Conservation (phyloP, 30 jellyfish, hydroid and myxozoan genomes). For the Aurelia sp. region DNA sequence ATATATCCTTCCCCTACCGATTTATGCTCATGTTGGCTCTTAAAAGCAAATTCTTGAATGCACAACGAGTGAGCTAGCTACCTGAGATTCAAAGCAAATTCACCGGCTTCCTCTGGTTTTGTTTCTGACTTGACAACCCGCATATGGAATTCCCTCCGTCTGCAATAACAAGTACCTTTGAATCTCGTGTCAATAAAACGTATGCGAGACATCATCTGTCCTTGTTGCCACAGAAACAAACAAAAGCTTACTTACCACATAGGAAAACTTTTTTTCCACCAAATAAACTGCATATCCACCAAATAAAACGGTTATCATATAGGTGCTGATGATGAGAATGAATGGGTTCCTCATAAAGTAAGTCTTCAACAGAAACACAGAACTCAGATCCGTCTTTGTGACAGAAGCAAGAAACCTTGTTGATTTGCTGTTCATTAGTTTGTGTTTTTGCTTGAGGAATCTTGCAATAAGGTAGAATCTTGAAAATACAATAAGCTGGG, state of each 20-base stretch:
- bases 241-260: constrained; percentile 64
- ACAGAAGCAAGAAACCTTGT: constrained; percentile 96
- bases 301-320: constrained; percentile 63
- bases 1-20: too few relatives aligned
- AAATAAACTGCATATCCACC: constrained; percentile 95
- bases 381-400: constrained; percentile 89
- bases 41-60: too few relatives aligned
- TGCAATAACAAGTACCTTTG: too few relatives aligned
- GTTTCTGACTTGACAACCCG: too few relatives aligned
- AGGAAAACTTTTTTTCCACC: constrained; percentile 68
- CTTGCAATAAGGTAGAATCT: constrained; percentile 82
- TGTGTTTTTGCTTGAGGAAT: constrained; percentile 87
- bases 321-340: constrained; percentile 63
- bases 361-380: constrained; percentile 85
- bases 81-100: too few relatives aligned
- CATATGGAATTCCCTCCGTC: too few relatives aligned
- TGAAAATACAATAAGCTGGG: constrained; percentile 79
- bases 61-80: too few relatives aligned
- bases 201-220: too few relatives aligned
- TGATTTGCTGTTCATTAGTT: constrained; percentile 89
- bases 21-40: too few relatives aligned
- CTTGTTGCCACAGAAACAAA: too few relatives aligned
- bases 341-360: constrained; percentile 92
- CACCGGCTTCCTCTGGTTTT: too few relatives aligned
- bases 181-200: too few relatives aligned